Evolutionary conservation across 2,888 invertebrate genomes (phyloP).

Genomic region (Zygogramma bicolorata): DNA sequence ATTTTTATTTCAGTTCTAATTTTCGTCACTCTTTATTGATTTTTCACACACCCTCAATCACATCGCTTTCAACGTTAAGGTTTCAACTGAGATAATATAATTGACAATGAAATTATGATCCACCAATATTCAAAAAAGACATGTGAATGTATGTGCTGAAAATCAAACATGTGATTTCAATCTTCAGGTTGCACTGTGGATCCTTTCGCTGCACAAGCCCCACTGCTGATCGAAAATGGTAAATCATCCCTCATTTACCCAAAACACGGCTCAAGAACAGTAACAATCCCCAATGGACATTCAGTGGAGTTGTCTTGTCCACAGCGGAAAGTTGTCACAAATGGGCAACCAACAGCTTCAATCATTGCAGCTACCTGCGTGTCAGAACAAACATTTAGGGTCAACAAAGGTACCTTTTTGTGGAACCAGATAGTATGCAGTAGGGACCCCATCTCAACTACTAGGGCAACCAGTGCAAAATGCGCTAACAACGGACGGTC

Average conservation of each 20-base stretch:
- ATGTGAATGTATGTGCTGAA: too few species aligned
- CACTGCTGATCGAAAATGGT: slow-evolving; percentile 32
- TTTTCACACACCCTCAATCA: too few species aligned
- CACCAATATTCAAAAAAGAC: too few species aligned
- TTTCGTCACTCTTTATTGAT: too few species aligned
- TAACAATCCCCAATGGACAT: slow-evolving; percentile 32
- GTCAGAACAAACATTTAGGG: slow-evolving; percentile 48
- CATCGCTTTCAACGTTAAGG: too few species aligned
- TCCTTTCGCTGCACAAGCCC: slow-evolving; percentile 27
- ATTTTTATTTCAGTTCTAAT: too few species aligned
- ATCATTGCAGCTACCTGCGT: slow-evolving; percentile 51
- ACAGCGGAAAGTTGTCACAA: slow-evolving; percentile 40
- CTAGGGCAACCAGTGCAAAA: slow-evolving; percentile 63
- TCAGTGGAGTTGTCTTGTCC: slow-evolving; percentile 44
- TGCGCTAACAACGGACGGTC: slow-evolving; percentile 67
- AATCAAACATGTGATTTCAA: too few species aligned
- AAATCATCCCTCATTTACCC: slow-evolving; percentile 40
- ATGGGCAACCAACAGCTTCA: slow-evolving; percentile 28
- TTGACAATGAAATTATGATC: too few species aligned
- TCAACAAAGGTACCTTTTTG: slow-evolving; percentile 44
- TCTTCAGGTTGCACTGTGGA: slow-evolving; percentile 44
- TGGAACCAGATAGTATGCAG: slow-evolving; percentile 68
- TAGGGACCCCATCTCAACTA: slow-evolving; percentile 63
- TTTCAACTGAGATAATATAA: too few species aligned
- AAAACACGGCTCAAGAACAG: slow-evolving; percentile 21